These are phyloP conservation scores for Vulpes vulpes DNA, from an alignment of 2,113 vertebrate species.

Conservation along the genomic window DNA sequence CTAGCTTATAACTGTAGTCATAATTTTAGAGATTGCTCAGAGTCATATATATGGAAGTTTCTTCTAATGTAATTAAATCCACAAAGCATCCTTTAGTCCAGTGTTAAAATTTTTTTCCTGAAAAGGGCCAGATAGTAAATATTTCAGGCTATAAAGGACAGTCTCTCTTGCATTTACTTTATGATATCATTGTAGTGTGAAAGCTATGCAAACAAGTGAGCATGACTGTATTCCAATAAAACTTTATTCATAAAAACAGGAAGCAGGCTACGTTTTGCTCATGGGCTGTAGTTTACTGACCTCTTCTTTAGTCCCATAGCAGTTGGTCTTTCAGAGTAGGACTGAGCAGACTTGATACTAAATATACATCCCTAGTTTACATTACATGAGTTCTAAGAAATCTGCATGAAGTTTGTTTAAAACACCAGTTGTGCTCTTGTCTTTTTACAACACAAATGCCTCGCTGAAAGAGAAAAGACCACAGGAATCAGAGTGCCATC, in stretches of 20 bases:
- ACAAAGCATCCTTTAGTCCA: neutral
- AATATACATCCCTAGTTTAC: neutral
- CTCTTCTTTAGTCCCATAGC: neutral
- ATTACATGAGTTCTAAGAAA: neutral
- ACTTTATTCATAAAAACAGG: neutral
- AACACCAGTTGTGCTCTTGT: neutral
- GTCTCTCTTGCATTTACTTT: neutral
- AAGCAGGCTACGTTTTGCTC: neutral
- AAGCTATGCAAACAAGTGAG: neutral
- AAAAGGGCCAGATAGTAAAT: neutral
- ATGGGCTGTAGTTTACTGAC: neutral
- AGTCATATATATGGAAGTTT: neutral
- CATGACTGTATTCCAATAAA: neutral
- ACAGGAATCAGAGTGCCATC: neutral
- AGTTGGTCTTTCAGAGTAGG: neutral
- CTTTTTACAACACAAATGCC: neutral
- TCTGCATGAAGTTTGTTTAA: neutral
- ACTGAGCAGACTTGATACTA: neutral
- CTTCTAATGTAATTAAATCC: neutral
- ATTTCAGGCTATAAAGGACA: neutral
- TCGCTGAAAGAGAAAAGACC: neutral
- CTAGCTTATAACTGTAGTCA: neutral
- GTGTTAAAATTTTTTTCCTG: neutral
- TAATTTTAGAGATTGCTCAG: neutral
- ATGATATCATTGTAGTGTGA: neutral